These are phyloP conservation scores for Mionectes macconnelli DNA, from an alignment of 2,113 vertebrate genomes.

Conservation along the genomic window DNA sequence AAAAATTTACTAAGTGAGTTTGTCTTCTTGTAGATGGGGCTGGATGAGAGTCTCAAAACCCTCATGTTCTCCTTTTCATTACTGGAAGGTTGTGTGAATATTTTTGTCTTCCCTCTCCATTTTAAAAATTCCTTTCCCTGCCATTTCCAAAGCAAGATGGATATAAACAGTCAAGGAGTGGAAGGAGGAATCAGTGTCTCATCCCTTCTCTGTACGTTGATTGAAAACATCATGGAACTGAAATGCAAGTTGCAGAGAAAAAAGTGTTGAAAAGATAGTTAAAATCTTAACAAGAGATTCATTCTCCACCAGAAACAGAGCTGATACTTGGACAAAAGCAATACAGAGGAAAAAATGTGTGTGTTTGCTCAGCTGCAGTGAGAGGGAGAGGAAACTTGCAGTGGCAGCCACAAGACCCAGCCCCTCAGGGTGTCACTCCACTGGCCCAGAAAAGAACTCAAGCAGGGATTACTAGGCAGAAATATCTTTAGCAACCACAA, in stretches of 20 bases:
- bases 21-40: background rate
- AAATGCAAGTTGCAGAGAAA: background rate
- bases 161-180: background rate
- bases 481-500: rapidly evolving
- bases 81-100: background rate
- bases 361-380: background rate
- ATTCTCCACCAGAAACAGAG: background rate
- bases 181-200: background rate
- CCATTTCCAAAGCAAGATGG: background rate
- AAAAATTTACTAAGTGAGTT: background rate
- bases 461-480: background rate
- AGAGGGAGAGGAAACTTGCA: background rate
- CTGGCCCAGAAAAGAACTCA: background rate
- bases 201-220: background rate
- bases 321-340: background rate
- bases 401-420: background rate
- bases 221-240: background rate
- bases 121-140: background rate
- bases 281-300: background rate
- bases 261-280: background rate
- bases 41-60: background rate
- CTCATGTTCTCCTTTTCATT: background rate
- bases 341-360: rapidly evolving
- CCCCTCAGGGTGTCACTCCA: background rate
- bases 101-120: background rate